Evolutionary conservation across 2,888 invertebrate species (phyloP).

Genomic region (Rhingia rostrata): DNA sequence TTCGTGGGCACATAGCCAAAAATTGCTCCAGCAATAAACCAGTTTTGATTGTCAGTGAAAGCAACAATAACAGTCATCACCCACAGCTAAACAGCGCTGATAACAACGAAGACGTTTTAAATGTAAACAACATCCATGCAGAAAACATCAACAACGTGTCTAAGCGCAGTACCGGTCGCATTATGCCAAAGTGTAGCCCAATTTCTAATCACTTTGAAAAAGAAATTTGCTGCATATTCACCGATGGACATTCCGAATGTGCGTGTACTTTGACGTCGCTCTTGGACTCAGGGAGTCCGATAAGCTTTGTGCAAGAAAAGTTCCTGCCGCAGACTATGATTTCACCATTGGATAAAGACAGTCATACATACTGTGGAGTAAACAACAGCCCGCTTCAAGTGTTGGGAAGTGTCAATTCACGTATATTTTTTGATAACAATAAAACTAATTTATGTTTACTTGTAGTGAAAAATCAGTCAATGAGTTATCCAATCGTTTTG

Average conservation of each 20-base stretch:
- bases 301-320: slow-evolving; percentile 48
- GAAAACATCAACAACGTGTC: slow-evolving; percentile 22
- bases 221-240: slow-evolving; percentile 23
- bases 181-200: slow-evolving; percentile 15
- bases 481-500: slow-evolving; percentile 47
- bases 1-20: slow-evolving; percentile 41
- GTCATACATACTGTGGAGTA: slow-evolving; percentile 41
- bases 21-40: slow-evolving; percentile 41
- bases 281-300: slow-evolving; percentile 51
- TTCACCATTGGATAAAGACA: slow-evolving; percentile 16
- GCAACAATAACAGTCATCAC: neutral
- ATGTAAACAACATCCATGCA: slow-evolving; percentile 1
- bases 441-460: slow-evolving; percentile 29
- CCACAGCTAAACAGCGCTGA: slow-evolving; percentile 10
- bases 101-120: slow-evolving; percentile 30
- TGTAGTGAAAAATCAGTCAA: slow-evolving; percentile 41
- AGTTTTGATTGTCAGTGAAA: slow-evolving; percentile 33
- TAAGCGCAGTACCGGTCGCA: neutral
- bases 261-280: slow-evolving; percentile 25
- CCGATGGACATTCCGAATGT: slow-evolving; percentile 32
- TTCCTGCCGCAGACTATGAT: slow-evolving; percentile 39
- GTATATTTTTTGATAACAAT: slow-evolving; percentile 28
- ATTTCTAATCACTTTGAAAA: slow-evolving; percentile 15
- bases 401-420: slow-evolving; percentile 16
- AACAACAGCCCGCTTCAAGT: slow-evolving; percentile 51